Evolutionary conservation across 2,797 vertebrate species (phyloP).

Genomic region (Rallus crepitans): DNA sequence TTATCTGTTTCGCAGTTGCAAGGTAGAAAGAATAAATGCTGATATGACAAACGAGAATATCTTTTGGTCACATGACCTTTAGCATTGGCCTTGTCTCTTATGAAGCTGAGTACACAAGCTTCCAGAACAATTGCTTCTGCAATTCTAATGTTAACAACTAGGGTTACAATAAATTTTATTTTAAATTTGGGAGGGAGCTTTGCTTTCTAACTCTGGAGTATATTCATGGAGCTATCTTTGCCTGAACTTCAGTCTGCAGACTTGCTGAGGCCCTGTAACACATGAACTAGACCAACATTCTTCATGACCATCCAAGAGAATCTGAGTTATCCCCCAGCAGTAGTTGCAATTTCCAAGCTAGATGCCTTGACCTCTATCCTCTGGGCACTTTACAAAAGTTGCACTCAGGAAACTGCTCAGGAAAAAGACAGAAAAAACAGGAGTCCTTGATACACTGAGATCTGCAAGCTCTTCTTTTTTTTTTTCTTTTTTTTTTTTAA

Average conservation of each 20-base stretch:
- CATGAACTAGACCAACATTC: accelerated
- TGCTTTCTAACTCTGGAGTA: background rate
- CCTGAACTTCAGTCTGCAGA: background rate
- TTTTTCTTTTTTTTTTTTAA: background rate
- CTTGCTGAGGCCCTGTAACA: background rate
- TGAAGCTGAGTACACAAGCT: background rate
- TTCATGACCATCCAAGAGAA: background rate
- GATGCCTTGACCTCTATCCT: background rate
- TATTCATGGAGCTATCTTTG: background rate
- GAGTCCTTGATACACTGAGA: background rate
- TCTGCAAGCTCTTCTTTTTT: background rate
- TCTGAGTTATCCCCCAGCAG: accelerated
- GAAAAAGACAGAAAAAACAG: background rate
- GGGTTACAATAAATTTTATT: background rate
- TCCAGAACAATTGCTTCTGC: background rate
- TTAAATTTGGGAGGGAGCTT: background rate
- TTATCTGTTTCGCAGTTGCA: background rate
- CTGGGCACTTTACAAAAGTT: background rate
- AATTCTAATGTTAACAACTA: background rate
- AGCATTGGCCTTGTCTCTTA: background rate
- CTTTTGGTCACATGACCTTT: background rate
- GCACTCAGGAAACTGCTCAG: background rate
- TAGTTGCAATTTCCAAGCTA: background rate
- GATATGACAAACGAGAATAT: background rate
- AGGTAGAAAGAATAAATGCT: background rate